phyloP scores from a whole-genome alignment of 2,113 vertebrate genomes.

The Malurus cyaneus region DNA sequence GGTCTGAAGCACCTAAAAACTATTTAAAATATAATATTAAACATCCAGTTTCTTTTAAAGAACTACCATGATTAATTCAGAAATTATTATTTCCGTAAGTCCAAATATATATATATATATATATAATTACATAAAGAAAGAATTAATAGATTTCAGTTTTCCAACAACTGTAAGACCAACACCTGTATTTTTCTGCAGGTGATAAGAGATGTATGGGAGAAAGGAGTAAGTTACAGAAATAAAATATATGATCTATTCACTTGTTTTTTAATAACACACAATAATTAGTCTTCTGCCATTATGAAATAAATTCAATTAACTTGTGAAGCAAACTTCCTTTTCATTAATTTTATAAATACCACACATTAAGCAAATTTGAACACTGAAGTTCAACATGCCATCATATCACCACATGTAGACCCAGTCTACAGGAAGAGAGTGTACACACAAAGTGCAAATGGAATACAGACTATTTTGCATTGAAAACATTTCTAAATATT shows the following conservation, averaged over 20 bases:
- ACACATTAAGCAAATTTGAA: neutral
- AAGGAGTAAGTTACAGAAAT: neutral
- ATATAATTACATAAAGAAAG: neutral
- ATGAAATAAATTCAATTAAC: neutral
- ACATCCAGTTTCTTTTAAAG: neutral
- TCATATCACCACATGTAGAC: neutral
- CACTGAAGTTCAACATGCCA: neutral
- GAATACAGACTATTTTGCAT: neutral
- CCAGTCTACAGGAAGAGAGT: neutral
- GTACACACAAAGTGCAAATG: neutral
- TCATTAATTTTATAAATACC: neutral
- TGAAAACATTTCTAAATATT: neutral
- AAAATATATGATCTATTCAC: neutral
- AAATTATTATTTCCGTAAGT: neutral
- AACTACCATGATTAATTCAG: neutral
- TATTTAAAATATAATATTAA: conserved; percentile 48
- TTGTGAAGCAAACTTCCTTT: neutral
- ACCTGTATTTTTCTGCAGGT: neutral
- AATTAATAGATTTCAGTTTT: neutral
- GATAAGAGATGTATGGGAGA: neutral
- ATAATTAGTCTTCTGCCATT: neutral
- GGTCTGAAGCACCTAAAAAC: conserved; percentile 78
- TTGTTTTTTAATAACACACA: neutral
- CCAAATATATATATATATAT: neutral
- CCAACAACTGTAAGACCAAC: neutral